These are phyloP conservation scores for Caenorhabditis sinica DNA, from an alignment of 2,888 invertebrate genomes.

Conservation along the genomic window DNA sequence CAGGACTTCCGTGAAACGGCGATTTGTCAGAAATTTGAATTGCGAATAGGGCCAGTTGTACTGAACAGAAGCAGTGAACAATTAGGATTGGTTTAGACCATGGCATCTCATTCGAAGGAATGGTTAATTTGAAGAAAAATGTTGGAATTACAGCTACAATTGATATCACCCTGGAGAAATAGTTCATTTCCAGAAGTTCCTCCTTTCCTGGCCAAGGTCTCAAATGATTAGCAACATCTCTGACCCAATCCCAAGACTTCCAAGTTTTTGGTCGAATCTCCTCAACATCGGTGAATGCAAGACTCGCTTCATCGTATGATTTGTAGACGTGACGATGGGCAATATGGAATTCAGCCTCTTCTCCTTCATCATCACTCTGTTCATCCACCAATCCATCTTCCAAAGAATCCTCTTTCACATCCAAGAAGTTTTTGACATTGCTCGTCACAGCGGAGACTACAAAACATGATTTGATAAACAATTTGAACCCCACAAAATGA, in stretches of 20 bases:
- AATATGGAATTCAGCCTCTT: conserved; percentile 54
- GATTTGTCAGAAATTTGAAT: conserved; percentile 65
- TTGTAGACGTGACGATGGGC: conserved; percentile 61
- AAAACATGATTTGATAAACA: not conserved
- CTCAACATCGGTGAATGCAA: conserved; percentile 56
- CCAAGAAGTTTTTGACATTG: conserved; percentile 43
- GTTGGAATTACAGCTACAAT: conserved; percentile 84
- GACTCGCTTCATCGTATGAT: conserved; percentile 54
- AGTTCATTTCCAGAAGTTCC: conserved; percentile 49
- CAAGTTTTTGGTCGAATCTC: conserved; percentile 51
- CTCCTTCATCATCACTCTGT: conserved; percentile 44
- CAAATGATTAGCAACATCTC: conserved; percentile 58
- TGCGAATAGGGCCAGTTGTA: conserved; percentile 80
- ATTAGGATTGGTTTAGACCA: conserved; percentile 87
- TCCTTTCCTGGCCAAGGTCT: conserved; percentile 62
- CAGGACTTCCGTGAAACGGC: conserved; percentile 61
- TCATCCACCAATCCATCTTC: conserved; percentile 47
- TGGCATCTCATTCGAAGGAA: conserved; percentile 86
- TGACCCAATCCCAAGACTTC: conserved; percentile 59
- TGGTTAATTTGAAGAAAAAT: conserved; percentile 86
- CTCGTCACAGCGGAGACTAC: conserved; percentile 29
- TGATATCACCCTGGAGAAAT: conserved; percentile 35
- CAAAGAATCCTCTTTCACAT: conserved; percentile 17
- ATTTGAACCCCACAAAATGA: not conserved
- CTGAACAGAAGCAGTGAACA: conserved; percentile 86